Evolutionary conservation across 2,113 vertebrate species (phyloP).

Genomic region (Saiga tatarica): DNA sequence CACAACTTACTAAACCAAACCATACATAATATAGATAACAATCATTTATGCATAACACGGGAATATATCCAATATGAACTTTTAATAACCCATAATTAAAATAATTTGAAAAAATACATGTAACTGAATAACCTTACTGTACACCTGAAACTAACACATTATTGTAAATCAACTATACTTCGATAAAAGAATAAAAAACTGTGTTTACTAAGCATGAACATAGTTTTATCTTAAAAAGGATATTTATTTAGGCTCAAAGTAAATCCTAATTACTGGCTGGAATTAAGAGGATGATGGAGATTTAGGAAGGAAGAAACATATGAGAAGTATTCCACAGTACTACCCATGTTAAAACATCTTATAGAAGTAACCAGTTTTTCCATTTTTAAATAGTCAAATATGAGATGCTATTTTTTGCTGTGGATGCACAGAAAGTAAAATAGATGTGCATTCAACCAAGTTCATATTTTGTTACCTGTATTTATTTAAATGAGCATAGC

Average conservation of each 20-base stretch:
- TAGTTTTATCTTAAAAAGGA: background rate
- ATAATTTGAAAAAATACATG: background rate
- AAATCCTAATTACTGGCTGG: background rate
- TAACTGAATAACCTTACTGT: background rate
- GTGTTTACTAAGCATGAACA: background rate
- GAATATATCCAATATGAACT: background rate
- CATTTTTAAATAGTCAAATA: slow-evolving; percentile 16
- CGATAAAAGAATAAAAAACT: background rate
- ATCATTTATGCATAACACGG: background rate
- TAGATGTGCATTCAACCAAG: background rate
- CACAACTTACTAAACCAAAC: background rate
- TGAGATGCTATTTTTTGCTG: background rate
- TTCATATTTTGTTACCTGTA: background rate
- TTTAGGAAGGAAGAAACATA: background rate
- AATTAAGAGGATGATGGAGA: background rate
- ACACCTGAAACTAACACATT: background rate
- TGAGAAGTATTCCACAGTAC: background rate
- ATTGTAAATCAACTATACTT: background rate
- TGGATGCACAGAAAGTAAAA: background rate
- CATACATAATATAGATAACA: background rate
- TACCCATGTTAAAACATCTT: background rate
- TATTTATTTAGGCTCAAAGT: background rate
- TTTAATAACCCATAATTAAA: background rate
- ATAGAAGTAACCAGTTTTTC: background rate
- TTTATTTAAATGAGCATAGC: background rate